Evolutionary conservation across 1,140 invertebrate species (phyloP), one percentile per base, ranked within the genome.

Genomic region (Anastatus disparis): DNA sequence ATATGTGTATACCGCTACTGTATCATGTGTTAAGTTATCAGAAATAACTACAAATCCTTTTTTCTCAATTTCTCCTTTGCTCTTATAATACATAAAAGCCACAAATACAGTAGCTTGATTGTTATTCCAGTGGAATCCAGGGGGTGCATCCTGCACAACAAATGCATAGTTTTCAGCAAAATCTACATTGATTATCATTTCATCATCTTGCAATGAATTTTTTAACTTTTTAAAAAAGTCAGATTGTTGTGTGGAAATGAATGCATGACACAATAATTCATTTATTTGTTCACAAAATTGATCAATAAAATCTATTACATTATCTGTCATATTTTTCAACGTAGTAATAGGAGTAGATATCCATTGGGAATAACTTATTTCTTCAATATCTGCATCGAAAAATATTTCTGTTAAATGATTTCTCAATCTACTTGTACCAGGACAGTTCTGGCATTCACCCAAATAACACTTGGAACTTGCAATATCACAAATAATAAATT

Each of bases 41-140:
- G 63, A 73, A 42, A 76, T 72, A 40, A 74, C 56, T n/a, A 67
- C 64, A 9, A 72, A 61, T 15, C 42, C 70, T 17, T 67, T 55
- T 10, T 56, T 31, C 26, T 61, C 27, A 15, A 65, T 27, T 29
- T 70, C 40, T 40, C 46, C 31, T 6, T 10, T 35, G 10, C 10
- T 20, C 58, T 64, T 71, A 56, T 59, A 74, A 71, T 74, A 70
- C 63, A 63, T 38, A 10, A 67, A 63, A 66, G 79, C 73, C 8
- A 75, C 74, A 74, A 78, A 75, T 17, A 35, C 31, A 35, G 79
- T 81, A 1, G 61, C 58, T 66, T 79, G 77, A n/a, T 58, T 53
- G 53, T 78, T 79, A 46, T 58, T 35, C 31, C 31, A 35, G 10
- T 35, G n/a, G n/a, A n/a, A n/a, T n/a, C n/a, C n/a, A n/a, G n/a